Base-by-base conservation (phyloP, 2,113 vertebrate genomes). In the Bombycilla garrulus region DNA sequence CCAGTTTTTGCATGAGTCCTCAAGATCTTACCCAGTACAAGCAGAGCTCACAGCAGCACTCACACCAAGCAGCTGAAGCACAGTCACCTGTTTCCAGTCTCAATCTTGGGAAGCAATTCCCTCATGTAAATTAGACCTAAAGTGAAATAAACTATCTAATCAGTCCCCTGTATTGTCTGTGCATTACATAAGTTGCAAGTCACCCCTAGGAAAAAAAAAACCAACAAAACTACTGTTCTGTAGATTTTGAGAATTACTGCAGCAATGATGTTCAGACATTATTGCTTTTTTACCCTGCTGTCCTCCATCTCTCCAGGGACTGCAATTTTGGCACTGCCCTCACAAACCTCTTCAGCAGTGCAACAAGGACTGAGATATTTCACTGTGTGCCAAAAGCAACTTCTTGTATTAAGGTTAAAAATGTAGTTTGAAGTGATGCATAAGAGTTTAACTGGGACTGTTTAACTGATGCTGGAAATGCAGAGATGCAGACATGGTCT, bases 111-210 rank as follows among this genome's bases (percentile, higher is more conserved):
- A 97, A 85, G 62, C 53, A 92, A 77, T 69, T 79, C 56, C 48
- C 72, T 88, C 48, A 84, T 45, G 76, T 78, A 96, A 96, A 95
- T 97, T 73, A 95, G 81, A 70, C 54, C 65, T 90, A 84, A 79
- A 1, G 4, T 92, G 88, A 95, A 45, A 89, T 40, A 93, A 94
- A 90, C 73, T 81, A 92, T 56, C 73, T 93, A 86, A 96, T 95
- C 71, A 86, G 61, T 48, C 80, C 85, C 73, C 44, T 77, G 87
- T 93, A 91, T 86, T 80, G 69, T 50, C 88, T 67, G 38, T 33
- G 47, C 18, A 36, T 87, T 81, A 50, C 11, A 5, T 8, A 40
- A 81, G 48, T 57, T 31, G 50, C 45, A 82, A 67, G 25, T 51
- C 66, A 95, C 31, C 17, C n/a, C 40, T 11, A 61, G 31, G 19